A percentile compares a stretch with the other conserved stretches of the same genome.
Conservation (phyloP, 2,113 vertebrate genomes). For the Anoplopoma fimbria region DNA sequence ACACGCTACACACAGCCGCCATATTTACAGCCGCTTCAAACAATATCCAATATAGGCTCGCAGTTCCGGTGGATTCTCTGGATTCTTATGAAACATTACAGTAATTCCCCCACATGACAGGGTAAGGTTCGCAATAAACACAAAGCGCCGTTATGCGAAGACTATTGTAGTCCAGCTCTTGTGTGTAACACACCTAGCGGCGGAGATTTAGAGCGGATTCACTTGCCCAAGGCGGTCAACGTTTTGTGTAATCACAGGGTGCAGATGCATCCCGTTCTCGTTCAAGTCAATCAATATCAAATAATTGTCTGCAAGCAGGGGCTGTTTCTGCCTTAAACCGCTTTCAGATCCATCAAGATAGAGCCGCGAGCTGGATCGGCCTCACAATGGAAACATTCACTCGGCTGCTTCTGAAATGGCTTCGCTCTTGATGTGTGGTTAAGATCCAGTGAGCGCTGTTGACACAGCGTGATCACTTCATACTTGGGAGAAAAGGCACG, state of each 20-base stretch:
- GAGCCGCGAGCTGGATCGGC: constrained; percentile 10
- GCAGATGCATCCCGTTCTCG: constrained; percentile 49
- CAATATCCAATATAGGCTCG: constrained; percentile 29
- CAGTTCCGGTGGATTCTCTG: constrained; percentile 25
- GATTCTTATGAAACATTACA: constrained; percentile 37
- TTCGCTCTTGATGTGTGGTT: constrained; percentile 60
- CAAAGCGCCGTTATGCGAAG: constrained; percentile 48
- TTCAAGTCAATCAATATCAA: constrained; percentile 69
- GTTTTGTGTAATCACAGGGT: constrained; percentile 62
- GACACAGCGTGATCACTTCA: constrained; percentile 63
- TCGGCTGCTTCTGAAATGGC: constrained; percentile 47
- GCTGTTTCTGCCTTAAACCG: constrained; percentile 45
- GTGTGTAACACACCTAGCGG: constrained; percentile 36
- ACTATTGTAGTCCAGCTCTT: constrained; percentile 34
- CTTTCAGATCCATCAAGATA: constrained; percentile 58
- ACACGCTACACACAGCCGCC: constrained; percentile 40
- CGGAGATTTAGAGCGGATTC: constrained; percentile 53
- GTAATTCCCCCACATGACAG: constrained; percentile 46
- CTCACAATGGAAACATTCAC: constrained; percentile 67
- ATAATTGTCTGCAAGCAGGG: constrained; percentile 53
- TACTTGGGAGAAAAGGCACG: constrained; percentile 26
- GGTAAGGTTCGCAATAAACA: constrained; percentile 47
- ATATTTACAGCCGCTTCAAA: constrained; percentile 58
- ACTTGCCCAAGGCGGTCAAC: constrained; percentile 35
- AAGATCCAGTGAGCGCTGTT: constrained; percentile 49